Percentiles rank a stretch among this genome's conserved stretches.
phyloP scores from a whole-genome alignment of 23 tunicate species.

The Trididemnum clinides region DNA sequence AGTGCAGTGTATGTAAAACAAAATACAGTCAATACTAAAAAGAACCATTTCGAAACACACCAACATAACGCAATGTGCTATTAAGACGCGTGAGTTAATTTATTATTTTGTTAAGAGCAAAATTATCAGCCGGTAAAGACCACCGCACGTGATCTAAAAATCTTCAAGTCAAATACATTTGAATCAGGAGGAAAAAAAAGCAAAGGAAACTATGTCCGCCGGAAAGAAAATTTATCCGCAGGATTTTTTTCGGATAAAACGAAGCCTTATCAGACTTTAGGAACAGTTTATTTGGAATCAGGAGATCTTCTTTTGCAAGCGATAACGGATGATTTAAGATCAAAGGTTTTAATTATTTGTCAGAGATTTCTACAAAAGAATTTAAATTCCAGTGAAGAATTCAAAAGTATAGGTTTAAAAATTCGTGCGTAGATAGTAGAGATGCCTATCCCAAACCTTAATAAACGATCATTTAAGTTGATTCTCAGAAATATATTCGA shows the following conservation, averaged over 20 bases:
- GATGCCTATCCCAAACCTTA: too few relatives aligned
- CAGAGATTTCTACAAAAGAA: slow-evolving; percentile 24
- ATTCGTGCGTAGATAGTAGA: too few relatives aligned
- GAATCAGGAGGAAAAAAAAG: slow-evolving; percentile 17
- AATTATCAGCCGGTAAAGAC: slow-evolving; percentile 60
- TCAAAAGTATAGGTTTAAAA: slow-evolving; percentile 58
- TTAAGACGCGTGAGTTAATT: background rate
- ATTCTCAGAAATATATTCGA: too few relatives aligned
- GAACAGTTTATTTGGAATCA: slow-evolving; percentile 58
- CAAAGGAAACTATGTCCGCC: slow-evolving; percentile 52
- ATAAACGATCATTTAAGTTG: too few relatives aligned
- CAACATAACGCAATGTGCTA: too few relatives aligned
- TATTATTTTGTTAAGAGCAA: background rate
- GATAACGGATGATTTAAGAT: slow-evolving; percentile 56
- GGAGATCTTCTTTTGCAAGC: slow-evolving; percentile 72
- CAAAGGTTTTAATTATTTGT: too few relatives aligned
- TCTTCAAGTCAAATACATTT: slow-evolving; percentile 24
- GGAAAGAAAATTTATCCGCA: slow-evolving; percentile 57
- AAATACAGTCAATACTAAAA: too few relatives aligned
- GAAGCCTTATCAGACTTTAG: slow-evolving; percentile 77
- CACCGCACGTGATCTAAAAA: slow-evolving; percentile 46
- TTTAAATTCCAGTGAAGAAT: slow-evolving; percentile 38
- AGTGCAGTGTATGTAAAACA: too few relatives aligned
- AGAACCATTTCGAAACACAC: too few relatives aligned
- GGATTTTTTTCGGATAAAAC: slow-evolving; percentile 82